phyloP scores from a whole-genome alignment of 2,888 invertebrate genomes.

The Phragmatobia fuliginosa region DNA sequence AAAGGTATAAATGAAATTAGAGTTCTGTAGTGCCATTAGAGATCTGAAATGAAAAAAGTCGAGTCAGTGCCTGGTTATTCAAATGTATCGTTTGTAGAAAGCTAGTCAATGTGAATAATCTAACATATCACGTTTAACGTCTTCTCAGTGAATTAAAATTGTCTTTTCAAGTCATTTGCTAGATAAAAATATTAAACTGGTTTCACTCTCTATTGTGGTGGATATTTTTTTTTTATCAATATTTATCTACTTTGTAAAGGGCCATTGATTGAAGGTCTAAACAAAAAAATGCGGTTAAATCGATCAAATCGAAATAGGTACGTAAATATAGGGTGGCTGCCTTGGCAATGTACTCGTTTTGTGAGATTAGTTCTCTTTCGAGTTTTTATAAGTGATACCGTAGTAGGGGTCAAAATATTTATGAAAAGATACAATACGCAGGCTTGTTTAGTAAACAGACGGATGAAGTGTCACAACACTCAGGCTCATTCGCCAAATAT shows the following conservation, averaged over 20 bases:
- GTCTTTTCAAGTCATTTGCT: not conserved
- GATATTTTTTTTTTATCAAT: too few relatives aligned
- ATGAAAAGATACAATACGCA: slow-evolving; percentile 53
- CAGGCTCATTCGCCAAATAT: slow-evolving; percentile 61
- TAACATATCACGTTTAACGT: not conserved
- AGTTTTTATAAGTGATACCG: slow-evolving; percentile 17
- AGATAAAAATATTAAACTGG: not conserved
- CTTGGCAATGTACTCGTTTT: too few relatives aligned
- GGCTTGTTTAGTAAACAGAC: slow-evolving; percentile 69
- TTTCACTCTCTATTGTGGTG: not conserved
- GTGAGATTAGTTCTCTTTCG: slow-evolving; percentile 2
- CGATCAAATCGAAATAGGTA: too few relatives aligned
- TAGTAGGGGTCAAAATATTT: slow-evolving; percentile 55
- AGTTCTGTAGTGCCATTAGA: not conserved
- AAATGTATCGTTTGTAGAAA: not conserved
- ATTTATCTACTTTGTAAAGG: not conserved
- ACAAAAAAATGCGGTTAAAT: not conserved
- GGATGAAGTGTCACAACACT: slow-evolving; percentile 64
- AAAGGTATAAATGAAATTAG: not conserved
- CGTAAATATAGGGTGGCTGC: too few relatives aligned
- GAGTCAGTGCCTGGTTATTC: not conserved
- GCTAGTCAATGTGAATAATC: not conserved
- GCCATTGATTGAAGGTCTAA: not conserved
- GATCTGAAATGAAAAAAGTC: slow-evolving; percentile 5
- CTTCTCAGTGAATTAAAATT: not conserved